Base-by-base conservation (phyloP, 2,797 vertebrate genomes). In the Pterois miles region DNA sequence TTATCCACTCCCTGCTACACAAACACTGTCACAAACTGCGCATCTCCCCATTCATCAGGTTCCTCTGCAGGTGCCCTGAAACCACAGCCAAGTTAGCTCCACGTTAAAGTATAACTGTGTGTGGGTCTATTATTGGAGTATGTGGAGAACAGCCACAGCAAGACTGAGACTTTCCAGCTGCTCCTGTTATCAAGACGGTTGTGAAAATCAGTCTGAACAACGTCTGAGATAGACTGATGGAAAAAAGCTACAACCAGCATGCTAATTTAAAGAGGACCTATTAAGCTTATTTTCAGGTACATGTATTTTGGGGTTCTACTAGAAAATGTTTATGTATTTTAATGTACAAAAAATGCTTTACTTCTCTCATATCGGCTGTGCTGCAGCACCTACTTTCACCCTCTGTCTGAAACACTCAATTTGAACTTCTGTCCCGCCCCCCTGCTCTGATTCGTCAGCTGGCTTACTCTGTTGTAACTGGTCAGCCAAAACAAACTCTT, bases 21-120 rank as follows among this genome's bases (percentile, higher is more conserved):
- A 82, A 80, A 84, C 80, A 71, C 58, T 25, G 59, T 72, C 65
- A 82, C 77, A 74, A 64, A 63, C 77, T 40, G 74, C 4, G 14
- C 22, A 58, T 69, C 65, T 66, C 46, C 33, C 33, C 52, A 58
- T 81, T 86, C 38, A 83, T 71, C 74, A 79, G 63, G 25, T 62
- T 66, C 67, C 53, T 83, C 68, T 77, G 34, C 70, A 85, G 81
- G 72, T 80, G 67, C 40, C 18, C 38, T 11, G 23, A 40, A 72
- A 83, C 53, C 64, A 50, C 74, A 68, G 43, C 11, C n/a, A n/a
- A 46, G 50, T 22, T 20, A 59, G 23, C 58, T 27, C 23, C 46
- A 31, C 3, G 20, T 59, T 58, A 66, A 75, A 76, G 18, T 60
- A 48, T n/a, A 6, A n/a, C 6, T 67, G 33, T 50, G 48, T 46